Base-by-base conservation (phyloP, 1,140 invertebrate genomes). In the Eulimnadia texana region DNA sequence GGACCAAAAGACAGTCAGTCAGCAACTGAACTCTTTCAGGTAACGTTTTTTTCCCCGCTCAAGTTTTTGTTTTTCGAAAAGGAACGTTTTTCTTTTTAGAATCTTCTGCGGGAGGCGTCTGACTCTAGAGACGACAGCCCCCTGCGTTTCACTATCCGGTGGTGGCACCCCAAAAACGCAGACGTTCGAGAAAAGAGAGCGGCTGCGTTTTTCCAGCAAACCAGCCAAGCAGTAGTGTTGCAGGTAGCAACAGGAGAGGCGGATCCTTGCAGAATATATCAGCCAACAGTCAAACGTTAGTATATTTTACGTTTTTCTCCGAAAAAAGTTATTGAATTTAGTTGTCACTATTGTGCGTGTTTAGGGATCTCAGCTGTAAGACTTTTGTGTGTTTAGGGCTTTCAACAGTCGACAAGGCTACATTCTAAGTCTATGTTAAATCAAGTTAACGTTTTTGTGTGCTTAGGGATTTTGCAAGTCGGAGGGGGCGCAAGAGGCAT, bases 41-140 rank as follows among this genome's bases (percentile, higher is more conserved):
- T 57, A 57, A 54, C 3, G 13, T 6, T 54, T 19, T 23, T 20
- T 54, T 13, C 28, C 19, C n/a, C n/a, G n/a, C n/a, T n/a, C n/a
- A n/a, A n/a, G n/a, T n/a, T n/a, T n/a, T n/a, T n/a, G n/a, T n/a
- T n/a, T n/a, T n/a, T n/a, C n/a, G n/a, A n/a, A n/a, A n/a, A n/a
- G n/a, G n/a, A n/a, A n/a, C n/a, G n/a, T n/a, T n/a, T n/a, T n/a
- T n/a, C n/a, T n/a, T n/a, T 42, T 6, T 42, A 42, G 33, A 42
- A 42, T 42, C 33, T 57, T 22, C 33, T 57, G 33, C 27, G 55
- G 55, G 55, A 57, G 28, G 33, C 55, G 2, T 33, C 27, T 27
- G 55, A 57, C 13, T 57, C 55, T 27, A 33, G 55, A 9, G 55
- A 57, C 27, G 55, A 57, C n/a, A 57, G 55, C 29, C 55, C 55